Base-by-base conservation (phyloP, 2,113 vertebrate genomes). In the Sterrhoptilus dennistouni region DNA sequence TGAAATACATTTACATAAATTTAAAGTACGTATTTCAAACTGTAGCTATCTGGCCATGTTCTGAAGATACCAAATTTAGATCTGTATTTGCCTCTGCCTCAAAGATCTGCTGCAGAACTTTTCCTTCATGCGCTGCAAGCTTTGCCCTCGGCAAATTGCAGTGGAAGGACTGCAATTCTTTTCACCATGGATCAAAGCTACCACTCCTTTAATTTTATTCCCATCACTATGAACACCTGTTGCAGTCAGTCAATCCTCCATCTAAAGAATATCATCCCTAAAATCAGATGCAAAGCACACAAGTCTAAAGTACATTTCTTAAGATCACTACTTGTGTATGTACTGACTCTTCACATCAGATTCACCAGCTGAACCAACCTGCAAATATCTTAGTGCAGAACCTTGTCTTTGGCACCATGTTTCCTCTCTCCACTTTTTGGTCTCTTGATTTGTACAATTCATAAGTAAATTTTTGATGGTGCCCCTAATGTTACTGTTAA, bases 351-450 rank as follows among this genome's bases (percentile, higher is more conserved):
- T 25, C 59, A 33, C 16, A 52, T 8, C 20, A 71, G 31, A 22
- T 23, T 88, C 57, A 60, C 6, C 21, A 9, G 7, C 31, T 28
- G 40, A 88, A 53, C 11, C 35, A 16, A 87, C 15, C 24, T 83
- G 38, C 65, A 59, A 45, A 27, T 36, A 17, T 5, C 64, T 35
- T 11, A 36, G 49, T 6, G 35, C 25, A 71, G 23, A 56, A 83
- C 33, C 14, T 19, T 52, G 3, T 0, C 4, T 17, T 36, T 76
- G 38, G 19, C 23, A 38, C 29, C 1, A 1, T 61, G 14, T n/a
- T 49, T 15, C 47, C 5, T 40, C 49, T 76, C 35, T 29, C 53
- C 14, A 21, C 6, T 33, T 90, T 79, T 19, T 40, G 25, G 14
- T 74, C 20, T 77, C 75, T 54, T 5, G 4, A 80, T 61, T 38